A percentile compares a stretch with the other conserved stretches of the same genome.
Evolutionary conservation across 1,140 invertebrate species (phyloP).

Genomic region (Metaphire vulgaris): DNA sequence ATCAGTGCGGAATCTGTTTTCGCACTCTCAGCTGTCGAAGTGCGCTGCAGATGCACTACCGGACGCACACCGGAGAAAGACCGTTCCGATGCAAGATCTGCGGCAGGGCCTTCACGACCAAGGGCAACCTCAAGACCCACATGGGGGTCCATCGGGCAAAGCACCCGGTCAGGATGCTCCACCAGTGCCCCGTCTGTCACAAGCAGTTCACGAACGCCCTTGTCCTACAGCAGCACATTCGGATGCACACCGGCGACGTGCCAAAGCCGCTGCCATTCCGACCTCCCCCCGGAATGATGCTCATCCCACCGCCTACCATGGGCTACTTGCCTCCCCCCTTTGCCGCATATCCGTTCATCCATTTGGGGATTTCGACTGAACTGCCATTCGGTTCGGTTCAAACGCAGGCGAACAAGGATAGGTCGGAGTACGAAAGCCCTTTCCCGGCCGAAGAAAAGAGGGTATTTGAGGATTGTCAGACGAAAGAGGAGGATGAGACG

Average conservation of each 20-base stretch:
- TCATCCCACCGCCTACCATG: conserved; percentile 3
- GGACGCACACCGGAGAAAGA: conserved; percentile 67
- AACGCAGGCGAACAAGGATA: background rate
- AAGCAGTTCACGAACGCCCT: conserved; percentile 93
- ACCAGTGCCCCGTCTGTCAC: conserved; percentile 96
- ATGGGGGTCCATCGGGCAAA: conserved; percentile 89
- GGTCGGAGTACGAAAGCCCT: background rate
- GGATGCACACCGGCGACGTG: conserved; percentile 72
- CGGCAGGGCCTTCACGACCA: conserved; percentile 92
- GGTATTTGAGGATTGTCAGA: background rate
- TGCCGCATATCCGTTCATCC: conserved; percentile 21
- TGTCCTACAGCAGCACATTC: conserved; percentile 88
- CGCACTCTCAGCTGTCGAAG: too few relatives aligned
- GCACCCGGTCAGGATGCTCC: conserved; percentile 74
- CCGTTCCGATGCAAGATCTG: conserved; percentile 96
- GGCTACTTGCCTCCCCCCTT: background rate
- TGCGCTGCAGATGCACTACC: conserved; percentile 98
- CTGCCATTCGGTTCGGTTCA: background rate
- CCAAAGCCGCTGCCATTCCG: conserved; percentile 7
- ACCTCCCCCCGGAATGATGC: background rate
- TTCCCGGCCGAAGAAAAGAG: background rate
- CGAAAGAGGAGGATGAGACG: background rate
- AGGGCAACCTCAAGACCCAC: conserved; percentile 97
- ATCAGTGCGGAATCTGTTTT: too few relatives aligned
- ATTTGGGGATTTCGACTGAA: background rate